These are phyloP conservation scores for Ophthalmolycus amberensis DNA, from an alignment of 2,113 vertebrate genomes.

Conservation along the genomic window DNA sequence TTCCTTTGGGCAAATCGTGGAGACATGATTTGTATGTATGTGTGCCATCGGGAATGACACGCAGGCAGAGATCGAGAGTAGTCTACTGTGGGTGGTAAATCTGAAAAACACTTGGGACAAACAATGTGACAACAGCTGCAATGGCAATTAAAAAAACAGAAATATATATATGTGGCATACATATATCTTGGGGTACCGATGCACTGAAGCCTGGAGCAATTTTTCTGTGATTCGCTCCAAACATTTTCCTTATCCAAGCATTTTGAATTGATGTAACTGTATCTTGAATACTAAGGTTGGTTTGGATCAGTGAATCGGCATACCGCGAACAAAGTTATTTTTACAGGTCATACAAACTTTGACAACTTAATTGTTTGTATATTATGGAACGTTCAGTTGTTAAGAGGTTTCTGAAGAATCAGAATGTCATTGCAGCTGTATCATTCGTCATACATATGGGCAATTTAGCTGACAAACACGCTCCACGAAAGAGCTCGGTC, in stretches of 20 bases:
- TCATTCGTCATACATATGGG: slow-evolving; percentile 1
- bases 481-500: background rate
- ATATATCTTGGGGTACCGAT: background rate
- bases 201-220: background rate
- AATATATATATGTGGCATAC: background rate
- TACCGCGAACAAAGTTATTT: background rate
- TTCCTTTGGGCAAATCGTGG: background rate
- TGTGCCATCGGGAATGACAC: slow-evolving; percentile 12
- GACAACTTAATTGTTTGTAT: background rate
- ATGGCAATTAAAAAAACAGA: slow-evolving; percentile 34
- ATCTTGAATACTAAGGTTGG: background rate
- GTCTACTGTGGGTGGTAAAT: slow-evolving; percentile 17
- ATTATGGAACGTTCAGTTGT: slow-evolving; percentile 1
- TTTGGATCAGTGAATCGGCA: background rate
- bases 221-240: background rate
- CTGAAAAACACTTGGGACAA: background rate
- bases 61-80: slow-evolving; percentile 5
- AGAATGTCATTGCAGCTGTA: slow-evolving; percentile 7
- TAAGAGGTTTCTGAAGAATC: slow-evolving; percentile 1
- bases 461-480: slow-evolving; percentile 34
- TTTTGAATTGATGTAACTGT: background rate
- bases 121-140: slow-evolving; percentile 42
- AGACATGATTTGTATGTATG: background rate
- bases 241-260: background rate
- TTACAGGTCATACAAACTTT: slow-evolving; percentile 12